phyloP scores from a whole-genome alignment of 2,113 vertebrate species.

The Hoplias malabaricus region DNA sequence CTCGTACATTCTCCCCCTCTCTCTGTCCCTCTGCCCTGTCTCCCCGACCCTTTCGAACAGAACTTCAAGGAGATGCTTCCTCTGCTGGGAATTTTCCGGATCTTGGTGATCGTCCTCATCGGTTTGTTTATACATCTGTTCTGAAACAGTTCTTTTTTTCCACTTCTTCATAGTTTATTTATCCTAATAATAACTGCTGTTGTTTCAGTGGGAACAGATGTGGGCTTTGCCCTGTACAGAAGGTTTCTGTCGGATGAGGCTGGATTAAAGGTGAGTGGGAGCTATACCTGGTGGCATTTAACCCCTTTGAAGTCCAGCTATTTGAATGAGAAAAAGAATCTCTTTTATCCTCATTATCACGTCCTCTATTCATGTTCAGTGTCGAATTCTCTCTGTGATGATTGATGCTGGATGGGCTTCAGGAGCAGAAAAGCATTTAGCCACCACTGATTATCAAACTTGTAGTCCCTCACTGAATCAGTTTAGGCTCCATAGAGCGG shows the following conservation, averaged over 20 bases:
- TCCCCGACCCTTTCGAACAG: no score
- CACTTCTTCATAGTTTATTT: not conserved
- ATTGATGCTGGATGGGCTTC: no score
- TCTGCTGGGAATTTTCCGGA: slow-evolving; percentile 79
- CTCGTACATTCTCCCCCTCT: not conserved
- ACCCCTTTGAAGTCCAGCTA: not conserved
- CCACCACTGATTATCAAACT: no score
- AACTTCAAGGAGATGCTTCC: slow-evolving; percentile 90
- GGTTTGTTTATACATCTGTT: slow-evolving; percentile 68
- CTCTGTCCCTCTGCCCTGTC: no score
- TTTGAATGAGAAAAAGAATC: no score
- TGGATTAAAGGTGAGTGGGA: slow-evolving; percentile 61
- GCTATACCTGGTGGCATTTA: not conserved
- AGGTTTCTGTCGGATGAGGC: slow-evolving; percentile 72
- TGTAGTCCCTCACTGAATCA: no score
- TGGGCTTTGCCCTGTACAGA: slow-evolving; percentile 89
- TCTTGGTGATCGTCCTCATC: slow-evolving; percentile 74
- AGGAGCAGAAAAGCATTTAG: no score
- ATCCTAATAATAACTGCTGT: not conserved
- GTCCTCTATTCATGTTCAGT: no score
- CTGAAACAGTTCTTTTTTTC: not conserved
- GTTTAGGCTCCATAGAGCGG: no score
- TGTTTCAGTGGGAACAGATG: slow-evolving; percentile 78
- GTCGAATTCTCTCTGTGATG: no score
- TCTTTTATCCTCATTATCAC: no score